Percentiles rank a stretch among this genome's conserved stretches.
Conservation (phyloP, 2,113 vertebrate genomes). For the Cynopterus brachyotis region DNA sequence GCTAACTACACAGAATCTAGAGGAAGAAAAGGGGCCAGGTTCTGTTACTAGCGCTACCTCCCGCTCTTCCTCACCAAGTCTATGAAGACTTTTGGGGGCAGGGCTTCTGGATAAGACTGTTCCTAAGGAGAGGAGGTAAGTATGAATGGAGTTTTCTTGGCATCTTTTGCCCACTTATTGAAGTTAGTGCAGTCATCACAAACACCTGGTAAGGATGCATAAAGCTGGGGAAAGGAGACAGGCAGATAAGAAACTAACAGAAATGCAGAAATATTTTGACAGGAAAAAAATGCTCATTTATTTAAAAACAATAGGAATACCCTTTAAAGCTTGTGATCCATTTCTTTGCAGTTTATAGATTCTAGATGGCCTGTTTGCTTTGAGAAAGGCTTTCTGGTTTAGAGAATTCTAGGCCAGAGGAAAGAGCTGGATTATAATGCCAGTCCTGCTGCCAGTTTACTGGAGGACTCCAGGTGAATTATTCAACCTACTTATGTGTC, state of each 20-base stretch:
- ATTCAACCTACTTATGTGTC: slow-evolving; percentile 37
- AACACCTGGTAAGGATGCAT: neutral
- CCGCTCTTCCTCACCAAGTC: neutral
- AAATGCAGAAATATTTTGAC: slow-evolving; percentile 29
- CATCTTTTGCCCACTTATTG: neutral
- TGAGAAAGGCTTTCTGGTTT: neutral
- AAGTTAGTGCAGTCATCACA: neutral
- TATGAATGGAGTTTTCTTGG: neutral
- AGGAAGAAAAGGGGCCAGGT: neutral
- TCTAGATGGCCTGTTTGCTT: neutral
- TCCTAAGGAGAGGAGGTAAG: neutral
- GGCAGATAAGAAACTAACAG: neutral
- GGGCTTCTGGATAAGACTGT: neutral
- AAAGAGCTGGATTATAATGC: neutral
- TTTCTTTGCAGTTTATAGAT: neutral
- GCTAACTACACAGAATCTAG: neutral
- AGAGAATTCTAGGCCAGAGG: neutral
- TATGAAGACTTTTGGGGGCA: neutral
- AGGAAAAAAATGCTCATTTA: neutral
- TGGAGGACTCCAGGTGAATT: slow-evolving; percentile 19
- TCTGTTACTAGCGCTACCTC: neutral
- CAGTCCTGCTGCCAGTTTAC: neutral
- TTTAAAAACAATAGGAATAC: slow-evolving; percentile 25
- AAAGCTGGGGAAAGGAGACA: neutral
- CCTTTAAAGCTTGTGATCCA: neutral